Evolutionary conservation across 53 echinoderm and acorn worm genomes (phyloP).

Genomic region (Zoroaster sp.): DNA sequence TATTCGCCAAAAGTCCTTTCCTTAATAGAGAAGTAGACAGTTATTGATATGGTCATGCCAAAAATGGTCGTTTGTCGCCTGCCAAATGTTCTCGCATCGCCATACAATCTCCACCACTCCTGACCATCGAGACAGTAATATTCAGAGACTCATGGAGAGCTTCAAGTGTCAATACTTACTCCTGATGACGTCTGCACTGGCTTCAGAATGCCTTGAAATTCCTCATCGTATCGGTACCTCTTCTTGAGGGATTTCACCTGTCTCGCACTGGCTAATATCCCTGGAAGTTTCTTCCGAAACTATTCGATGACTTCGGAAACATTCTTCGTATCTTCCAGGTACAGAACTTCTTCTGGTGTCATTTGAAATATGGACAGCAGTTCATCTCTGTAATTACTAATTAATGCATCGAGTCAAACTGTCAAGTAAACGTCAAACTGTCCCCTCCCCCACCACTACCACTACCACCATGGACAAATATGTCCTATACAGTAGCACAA

Average conservation of each 20-base stretch:
- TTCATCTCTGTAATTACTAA: too few relatives aligned
- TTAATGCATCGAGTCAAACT: too few relatives aligned
- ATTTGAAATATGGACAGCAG: too few relatives aligned
- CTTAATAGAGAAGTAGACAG: constrained; percentile 12
- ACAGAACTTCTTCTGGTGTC: too few relatives aligned
- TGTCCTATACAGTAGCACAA: too few relatives aligned
- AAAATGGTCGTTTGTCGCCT: constrained; percentile 4
- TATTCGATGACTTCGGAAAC: neutral
- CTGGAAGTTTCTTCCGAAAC: neutral
- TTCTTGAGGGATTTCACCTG: neutral
- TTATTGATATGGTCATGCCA: constrained; percentile 22
- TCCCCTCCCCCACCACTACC: too few relatives aligned
- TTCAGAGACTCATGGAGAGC: neutral
- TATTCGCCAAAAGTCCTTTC: constrained; percentile 18
- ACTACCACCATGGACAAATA: neutral
- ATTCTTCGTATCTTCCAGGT: neutral
- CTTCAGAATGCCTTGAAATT: neutral
- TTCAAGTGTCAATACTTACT: neutral
- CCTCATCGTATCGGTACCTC: too few relatives aligned
- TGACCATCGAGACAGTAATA: neutral
- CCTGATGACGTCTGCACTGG: neutral
- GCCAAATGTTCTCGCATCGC: constrained; percentile 15
- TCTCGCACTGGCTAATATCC: neutral
- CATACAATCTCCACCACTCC: constrained; percentile 24
- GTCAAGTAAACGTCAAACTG: too few relatives aligned